Conservation (phyloP, 2,888 invertebrate genomes). For the Tiphia femorata region DNA sequence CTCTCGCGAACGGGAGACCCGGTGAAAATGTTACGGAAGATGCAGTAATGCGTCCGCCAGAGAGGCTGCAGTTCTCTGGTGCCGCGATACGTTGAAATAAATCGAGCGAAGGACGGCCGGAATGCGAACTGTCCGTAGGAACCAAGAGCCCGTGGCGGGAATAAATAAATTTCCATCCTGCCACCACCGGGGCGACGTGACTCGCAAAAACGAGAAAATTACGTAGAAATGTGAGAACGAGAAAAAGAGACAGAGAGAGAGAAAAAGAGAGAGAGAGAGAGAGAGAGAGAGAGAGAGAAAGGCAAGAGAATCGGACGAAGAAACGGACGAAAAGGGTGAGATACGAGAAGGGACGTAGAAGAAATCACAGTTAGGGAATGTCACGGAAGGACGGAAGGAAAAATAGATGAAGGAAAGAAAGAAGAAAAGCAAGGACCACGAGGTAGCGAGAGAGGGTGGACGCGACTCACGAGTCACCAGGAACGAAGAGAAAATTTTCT, state of each 20-base stretch:
- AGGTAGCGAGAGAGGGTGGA: too few relatives aligned
- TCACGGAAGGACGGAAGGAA: too few relatives aligned
- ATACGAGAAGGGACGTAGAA: too few relatives aligned
- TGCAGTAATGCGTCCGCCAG: background rate
- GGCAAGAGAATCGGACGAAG: too few relatives aligned
- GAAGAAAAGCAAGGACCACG: too few relatives aligned
- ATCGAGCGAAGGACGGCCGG: conserved; percentile 8
- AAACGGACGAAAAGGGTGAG: too few relatives aligned
- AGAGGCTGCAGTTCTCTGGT: background rate
- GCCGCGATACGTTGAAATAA: conserved; percentile 5
- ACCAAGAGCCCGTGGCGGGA: conserved; percentile 1
- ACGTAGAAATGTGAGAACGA: background rate
- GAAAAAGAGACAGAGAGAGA: background rate
- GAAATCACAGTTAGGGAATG: too few relatives aligned
- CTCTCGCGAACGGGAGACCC: background rate
- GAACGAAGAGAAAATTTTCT: conserved; percentile 3
- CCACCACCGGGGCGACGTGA: background rate
- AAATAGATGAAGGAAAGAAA: too few relatives aligned
- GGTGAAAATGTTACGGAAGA: background rate
- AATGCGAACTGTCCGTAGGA: conserved; percentile 7
- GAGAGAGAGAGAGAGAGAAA: too few relatives aligned
- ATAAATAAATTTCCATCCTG: conserved; percentile 19
- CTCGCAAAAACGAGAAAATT: background rate
- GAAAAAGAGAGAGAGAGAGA: background rate
- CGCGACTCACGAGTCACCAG: too few relatives aligned